Percentiles rank a stretch among this genome's conserved stretches.
Conservation (phyloP, 2,797 vertebrate species). For the Coracias cyanogaster region DNA sequence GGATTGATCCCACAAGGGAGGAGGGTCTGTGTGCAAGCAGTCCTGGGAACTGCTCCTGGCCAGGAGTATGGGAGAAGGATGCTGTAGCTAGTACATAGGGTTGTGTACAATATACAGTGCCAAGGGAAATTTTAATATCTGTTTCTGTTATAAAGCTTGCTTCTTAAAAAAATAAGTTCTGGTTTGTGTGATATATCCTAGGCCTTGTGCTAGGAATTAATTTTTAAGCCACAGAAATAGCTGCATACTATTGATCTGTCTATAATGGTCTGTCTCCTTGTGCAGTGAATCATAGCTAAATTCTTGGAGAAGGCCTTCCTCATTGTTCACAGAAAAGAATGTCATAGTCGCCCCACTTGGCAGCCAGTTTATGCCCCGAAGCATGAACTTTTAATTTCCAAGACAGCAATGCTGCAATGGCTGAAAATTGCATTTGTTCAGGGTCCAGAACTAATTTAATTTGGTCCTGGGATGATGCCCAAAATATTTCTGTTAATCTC, state of each 20-base stretch:
- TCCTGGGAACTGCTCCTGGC: background rate
- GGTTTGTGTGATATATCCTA: background rate
- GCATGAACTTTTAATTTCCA: constrained; percentile 50
- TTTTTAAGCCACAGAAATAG: background rate
- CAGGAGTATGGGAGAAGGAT: background rate
- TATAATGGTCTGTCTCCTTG: background rate
- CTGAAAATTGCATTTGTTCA: constrained; percentile 52
- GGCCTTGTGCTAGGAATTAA: background rate
- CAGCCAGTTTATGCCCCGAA: constrained; percentile 13
- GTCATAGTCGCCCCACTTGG: background rate
- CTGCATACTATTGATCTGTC: background rate
- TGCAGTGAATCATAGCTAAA: background rate
- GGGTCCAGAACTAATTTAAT: constrained; percentile 51
- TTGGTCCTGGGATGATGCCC: background rate
- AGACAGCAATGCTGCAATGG: background rate
- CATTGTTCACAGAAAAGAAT: background rate
- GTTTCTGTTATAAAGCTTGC: background rate
- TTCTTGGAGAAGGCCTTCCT: background rate
- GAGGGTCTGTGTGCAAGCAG: background rate
- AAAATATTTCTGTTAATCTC: constrained; percentile 6
- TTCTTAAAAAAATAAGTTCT: background rate
- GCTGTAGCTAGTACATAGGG: background rate
- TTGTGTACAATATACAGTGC: background rate
- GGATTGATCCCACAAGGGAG: background rate
- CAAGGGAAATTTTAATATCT: background rate